phyloP scores from a whole-genome alignment of 2,888 invertebrate species.

The Nemapogon koenigi region DNA sequence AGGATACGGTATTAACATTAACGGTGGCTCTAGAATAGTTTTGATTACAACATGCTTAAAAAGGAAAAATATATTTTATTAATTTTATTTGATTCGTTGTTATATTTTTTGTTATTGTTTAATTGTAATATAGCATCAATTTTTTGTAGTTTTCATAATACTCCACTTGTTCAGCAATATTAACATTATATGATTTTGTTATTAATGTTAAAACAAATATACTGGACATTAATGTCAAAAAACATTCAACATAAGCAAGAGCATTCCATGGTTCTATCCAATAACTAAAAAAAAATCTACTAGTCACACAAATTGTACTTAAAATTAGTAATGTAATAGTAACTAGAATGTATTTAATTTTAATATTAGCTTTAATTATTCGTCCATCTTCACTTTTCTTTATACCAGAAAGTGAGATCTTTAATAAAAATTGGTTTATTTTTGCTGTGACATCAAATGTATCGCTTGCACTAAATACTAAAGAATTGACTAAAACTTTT shows the following conservation, averaged over 20 bases:
- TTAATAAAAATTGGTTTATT: constrained; percentile 2
- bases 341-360: not conserved
- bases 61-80: constrained; percentile 4
- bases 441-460: constrained; percentile 3
- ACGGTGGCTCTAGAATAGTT: too few species aligned
- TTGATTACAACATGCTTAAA: too few species aligned
- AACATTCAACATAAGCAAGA: not conserved
- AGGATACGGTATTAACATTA: too few species aligned
- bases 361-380: constrained; percentile 1
- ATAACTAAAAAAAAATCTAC: constrained; percentile 3
- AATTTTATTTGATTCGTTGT: not conserved
- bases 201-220: constrained; percentile 3
- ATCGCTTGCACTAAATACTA: too few species aligned
- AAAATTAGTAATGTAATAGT: not conserved
- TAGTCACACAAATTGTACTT: not conserved
- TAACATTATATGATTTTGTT: not conserved
- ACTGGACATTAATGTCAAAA: not conserved
- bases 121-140: constrained; percentile 2
- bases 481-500: too few species aligned
- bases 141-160: constrained; percentile 3
- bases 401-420: constrained; percentile 1
- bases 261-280: constrained; percentile 5
- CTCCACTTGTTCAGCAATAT: not conserved
- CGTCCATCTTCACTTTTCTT: not conserved
- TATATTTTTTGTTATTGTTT: not conserved